Base-by-base conservation (phyloP, 1,140 invertebrate species). In the Psilanteris sp. region DNA sequence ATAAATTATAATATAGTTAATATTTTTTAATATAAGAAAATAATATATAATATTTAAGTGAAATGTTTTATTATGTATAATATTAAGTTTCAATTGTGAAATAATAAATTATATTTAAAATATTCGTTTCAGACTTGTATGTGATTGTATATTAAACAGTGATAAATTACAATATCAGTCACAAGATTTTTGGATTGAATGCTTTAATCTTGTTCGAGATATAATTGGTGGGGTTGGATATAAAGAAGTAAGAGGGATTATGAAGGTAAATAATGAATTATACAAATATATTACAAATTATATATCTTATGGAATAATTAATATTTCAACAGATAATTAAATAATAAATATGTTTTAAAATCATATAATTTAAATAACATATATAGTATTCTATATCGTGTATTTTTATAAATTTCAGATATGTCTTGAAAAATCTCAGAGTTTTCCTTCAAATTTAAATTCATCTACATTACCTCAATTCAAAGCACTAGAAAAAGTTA, bases 221-320 rank as follows among this genome's bases (percentile, higher is more conserved):
- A 94, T 98, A 54, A 95, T 98, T 81, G 92, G 93, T 24, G 93
- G 94, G 55, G 97, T 98, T 6, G 96, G 98, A 85, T 99, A 99
- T 83, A 99, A 98, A 90, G 96, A 95, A 34, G 95, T 97, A 1
- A 88, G 96, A 76, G 95, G 96, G 90, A 95, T 97, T 26, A 95
- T 97, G 94, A 96, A 96, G 90, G 94, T 94, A 20, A 20, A 3
- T 20, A 20, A 20, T 20, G 5, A 20, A 20, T 3, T 20, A 20
- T 5, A 20, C 5, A 20, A 3, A 20, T 20, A 20, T 20, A 20
- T 20, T n/a, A n/a, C n/a, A n/a, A 20, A 3, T 3, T 20, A 20
- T 20, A 20, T 3, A 2, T 20, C 18, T 20, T 3, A 20, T 20
- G 5, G 2, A 20, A 3, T 20, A 20, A 5, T 20, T 20, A 5